A percentile compares a stretch with the other conserved stretches of the same genome.
Conservation (phyloP, 2,797 vertebrate species). For the Microhierax caerulescens region DNA sequence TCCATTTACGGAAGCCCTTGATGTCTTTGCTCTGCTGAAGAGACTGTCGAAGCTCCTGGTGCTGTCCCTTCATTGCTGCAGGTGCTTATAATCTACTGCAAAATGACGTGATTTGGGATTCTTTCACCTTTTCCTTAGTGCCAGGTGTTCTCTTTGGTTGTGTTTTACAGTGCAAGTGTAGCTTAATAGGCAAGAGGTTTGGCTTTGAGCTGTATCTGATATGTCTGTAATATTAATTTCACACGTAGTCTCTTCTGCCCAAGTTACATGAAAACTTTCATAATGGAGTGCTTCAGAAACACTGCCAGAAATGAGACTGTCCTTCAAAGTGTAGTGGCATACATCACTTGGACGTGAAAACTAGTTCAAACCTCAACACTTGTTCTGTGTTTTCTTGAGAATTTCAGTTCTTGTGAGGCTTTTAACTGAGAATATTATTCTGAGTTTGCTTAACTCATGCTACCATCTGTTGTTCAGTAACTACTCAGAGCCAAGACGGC, state of each 20-base stretch:
- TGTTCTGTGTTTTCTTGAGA: neutral
- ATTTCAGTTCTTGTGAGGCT: constrained; percentile 5
- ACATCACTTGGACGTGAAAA: neutral
- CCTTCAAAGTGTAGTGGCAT: neutral
- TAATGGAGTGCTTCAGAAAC: neutral
- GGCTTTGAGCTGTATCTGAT: neutral
- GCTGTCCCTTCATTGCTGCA: neutral
- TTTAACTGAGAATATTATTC: constrained; percentile 54
- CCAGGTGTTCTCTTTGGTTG: neutral
- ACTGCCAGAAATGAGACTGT: neutral
- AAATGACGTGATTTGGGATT: neutral
- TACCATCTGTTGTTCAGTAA: constrained; percentile 64
- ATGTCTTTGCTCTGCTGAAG: neutral
- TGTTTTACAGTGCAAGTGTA: neutral
- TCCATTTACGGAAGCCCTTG: neutral
- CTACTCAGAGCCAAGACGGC: constrained; percentile 31
- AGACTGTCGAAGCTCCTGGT: rapidly evolving
- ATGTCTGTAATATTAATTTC: neutral
- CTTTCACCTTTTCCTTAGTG: neutral
- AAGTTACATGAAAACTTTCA: neutral
- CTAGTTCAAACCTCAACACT: neutral
- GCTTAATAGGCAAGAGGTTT: neutral
- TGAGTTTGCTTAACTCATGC: constrained; percentile 48
- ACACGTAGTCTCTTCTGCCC: neutral
- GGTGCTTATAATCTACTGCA: neutral